Evolutionary conservation across 2,797 vertebrate genomes (phyloP).

Genomic region (Adelosebastes latens): DNA sequence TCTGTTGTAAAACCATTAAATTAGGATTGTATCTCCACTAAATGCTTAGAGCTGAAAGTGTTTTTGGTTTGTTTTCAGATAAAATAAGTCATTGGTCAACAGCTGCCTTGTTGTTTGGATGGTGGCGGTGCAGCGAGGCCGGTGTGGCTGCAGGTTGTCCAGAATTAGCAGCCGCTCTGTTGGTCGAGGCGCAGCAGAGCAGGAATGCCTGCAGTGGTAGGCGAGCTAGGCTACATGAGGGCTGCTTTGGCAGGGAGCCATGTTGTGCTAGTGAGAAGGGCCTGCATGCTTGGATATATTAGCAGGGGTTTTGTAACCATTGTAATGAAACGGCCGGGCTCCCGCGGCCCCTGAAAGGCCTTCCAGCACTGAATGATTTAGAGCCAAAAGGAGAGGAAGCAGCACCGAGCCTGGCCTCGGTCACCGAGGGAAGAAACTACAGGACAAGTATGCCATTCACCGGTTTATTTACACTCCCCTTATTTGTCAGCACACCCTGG

Average conservation of each 20-base stretch:
- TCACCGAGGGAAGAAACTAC: conserved; percentile 36
- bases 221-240: conserved; percentile 53
- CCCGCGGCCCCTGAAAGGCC: conserved; percentile 57
- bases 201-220: conserved; percentile 59
- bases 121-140: background rate
- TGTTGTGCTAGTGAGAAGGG: conserved; percentile 72
- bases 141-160: conserved; percentile 18
- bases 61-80: background rate
- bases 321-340: conserved; percentile 65
- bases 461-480: conserved; percentile 55
- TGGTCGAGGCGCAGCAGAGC: conserved; percentile 51
- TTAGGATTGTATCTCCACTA: background rate
- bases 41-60: background rate
- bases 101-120: conserved; percentile 13
- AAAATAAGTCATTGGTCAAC: background rate
- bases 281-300: conserved; percentile 77
- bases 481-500: conserved; percentile 56
- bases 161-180: conserved; percentile 58
- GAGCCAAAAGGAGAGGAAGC: conserved; percentile 55
- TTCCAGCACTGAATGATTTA: conserved; percentile 56
- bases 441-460: conserved; percentile 64
- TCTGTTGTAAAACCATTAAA: background rate
- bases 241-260: conserved; percentile 72
- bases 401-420: conserved; percentile 27
- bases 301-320: conserved; percentile 75